Evolutionary conservation across 2,888 invertebrate genomes (phyloP).

Genomic region (Liodrosophila aerea): DNA sequence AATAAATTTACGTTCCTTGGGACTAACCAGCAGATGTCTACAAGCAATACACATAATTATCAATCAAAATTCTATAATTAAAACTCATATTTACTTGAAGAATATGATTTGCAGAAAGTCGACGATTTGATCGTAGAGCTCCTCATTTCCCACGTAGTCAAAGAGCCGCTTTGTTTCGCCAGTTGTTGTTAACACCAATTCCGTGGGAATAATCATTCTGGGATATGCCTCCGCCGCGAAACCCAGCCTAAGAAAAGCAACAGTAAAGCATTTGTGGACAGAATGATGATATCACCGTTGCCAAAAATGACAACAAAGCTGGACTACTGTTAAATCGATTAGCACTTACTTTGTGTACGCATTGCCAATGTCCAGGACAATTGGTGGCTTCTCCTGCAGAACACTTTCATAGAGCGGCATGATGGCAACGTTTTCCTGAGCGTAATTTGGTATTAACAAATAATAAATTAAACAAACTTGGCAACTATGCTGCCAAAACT

Average conservation of each 20-base stretch:
- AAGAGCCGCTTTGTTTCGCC: conserved; percentile 86
- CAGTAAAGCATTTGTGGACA: background rate
- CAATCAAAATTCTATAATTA: too few relatives aligned
- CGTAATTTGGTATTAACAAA: too few relatives aligned
- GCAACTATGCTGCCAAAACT: too few relatives aligned
- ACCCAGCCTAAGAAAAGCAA: conserved; percentile 92
- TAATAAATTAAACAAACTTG: too few relatives aligned
- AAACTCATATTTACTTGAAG: too few relatives aligned
- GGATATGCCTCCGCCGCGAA: conserved; percentile 95
- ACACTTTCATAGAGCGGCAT: conserved; percentile 93
- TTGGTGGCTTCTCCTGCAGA: conserved; percentile 93
- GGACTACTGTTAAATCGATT: background rate
- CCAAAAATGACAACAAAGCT: background rate
- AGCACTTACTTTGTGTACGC: conserved; percentile 94
- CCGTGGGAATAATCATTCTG: conserved; percentile 92
- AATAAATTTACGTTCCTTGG: conserved; percentile 95
- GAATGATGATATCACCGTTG: conserved; percentile 59
- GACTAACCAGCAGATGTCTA: conserved; percentile 94
- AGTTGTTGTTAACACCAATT: conserved; percentile 87
- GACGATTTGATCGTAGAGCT: conserved; percentile 92
- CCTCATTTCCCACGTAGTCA: conserved; percentile 86
- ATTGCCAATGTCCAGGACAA: conserved; percentile 94
- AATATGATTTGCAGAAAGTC: conserved; percentile 94
- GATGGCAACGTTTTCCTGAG: background rate
- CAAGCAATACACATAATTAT: conserved; percentile 5